Evolutionary conservation across 2,888 invertebrate species (phyloP), one percentile per base, ranked within the genome.

Genomic region (Chloroclystis v-ata): DNA sequence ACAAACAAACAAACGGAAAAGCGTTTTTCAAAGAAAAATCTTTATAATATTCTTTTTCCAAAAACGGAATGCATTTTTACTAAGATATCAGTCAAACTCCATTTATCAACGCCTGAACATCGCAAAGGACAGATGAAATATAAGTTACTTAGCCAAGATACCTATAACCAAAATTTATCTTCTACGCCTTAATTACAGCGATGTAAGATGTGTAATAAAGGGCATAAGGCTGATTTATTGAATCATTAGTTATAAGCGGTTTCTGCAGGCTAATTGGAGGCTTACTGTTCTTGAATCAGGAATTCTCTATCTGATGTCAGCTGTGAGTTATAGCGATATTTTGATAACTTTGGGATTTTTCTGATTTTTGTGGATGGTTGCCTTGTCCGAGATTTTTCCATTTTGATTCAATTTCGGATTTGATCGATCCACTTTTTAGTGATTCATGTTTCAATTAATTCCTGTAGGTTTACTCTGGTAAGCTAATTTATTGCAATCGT

Each of bases 141-240:
- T 14, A 38, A 38, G 43, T 28, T 37, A 43, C 43, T 39, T 14
- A 35, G 39, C 32, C n/a, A 28, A 43, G 39, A 43, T 42, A 48
- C 11, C 29, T 11, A 28, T n/a, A 28, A 16, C 65, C 62, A 70
- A 78, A 80, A 72, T 72, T 68, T 66, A 59, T 66, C 61, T 64
- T 59, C 65, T 54, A 53, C 54, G 54, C 56, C 82, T 79, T 78
- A 81, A 82, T 82, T 80, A 82, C 80, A 75, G 72, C 77, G 79
- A 82, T 76, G 80, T 82, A 79, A 83, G 82, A 81, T 78, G 77
- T 74, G 78, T 79, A 81, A 82, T 82, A 81, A 81, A 76, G 71
- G 78, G 73, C 76, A 81, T 83, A 81, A 70, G 59, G 65, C 65
- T 82, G 82, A 84, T 84, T 82, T 83, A 84, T 82, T 69, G 77